phyloP scores from a whole-genome alignment of 2,888 invertebrate genomes.

The Sialis lutaria region DNA sequence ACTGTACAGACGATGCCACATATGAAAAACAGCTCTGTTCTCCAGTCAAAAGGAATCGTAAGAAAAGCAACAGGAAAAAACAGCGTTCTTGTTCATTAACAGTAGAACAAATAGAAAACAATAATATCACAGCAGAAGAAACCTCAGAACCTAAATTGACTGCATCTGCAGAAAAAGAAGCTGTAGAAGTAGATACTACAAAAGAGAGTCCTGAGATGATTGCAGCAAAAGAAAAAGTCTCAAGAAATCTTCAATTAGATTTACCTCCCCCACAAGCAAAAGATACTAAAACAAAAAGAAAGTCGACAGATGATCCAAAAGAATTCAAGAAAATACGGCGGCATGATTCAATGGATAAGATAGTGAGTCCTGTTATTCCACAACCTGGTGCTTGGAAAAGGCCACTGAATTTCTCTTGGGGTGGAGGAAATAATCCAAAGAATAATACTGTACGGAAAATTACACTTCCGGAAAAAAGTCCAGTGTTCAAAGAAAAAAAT shows the following conservation, averaged over 20 bases:
- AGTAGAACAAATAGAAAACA: conserved; percentile 13
- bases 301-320: conserved; percentile 34
- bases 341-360: conserved; percentile 65
- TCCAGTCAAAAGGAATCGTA: conserved; percentile 40
- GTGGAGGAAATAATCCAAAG: conserved; percentile 7
- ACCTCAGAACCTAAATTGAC: conserved; percentile 25
- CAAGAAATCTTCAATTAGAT: conserved; percentile 16
- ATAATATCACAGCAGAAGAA: conserved; percentile 19
- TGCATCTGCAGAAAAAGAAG: conserved; percentile 16
- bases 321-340: conserved; percentile 40
- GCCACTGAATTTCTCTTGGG: conserved; percentile 17
- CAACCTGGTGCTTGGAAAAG: conserved; percentile 77
- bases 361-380: conserved; percentile 81
- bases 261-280: conserved; percentile 15
- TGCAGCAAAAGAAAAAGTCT: conserved; percentile 10
- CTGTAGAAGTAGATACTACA: background rate
- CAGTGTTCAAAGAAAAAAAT: conserved; percentile 58
- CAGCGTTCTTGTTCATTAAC: conserved; percentile 32
- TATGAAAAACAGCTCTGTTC: conserved; percentile 65
- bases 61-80: conserved; percentile 47
- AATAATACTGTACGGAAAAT: conserved; percentile 23
- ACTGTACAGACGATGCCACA: conserved; percentile 62
- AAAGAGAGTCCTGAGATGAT: background rate
- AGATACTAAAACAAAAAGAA: conserved; percentile 37
- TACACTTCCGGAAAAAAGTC: conserved; percentile 28